Evolutionary conservation across 2,888 invertebrate genomes (phyloP).

Genomic region (Clitarchus hookeri): DNA sequence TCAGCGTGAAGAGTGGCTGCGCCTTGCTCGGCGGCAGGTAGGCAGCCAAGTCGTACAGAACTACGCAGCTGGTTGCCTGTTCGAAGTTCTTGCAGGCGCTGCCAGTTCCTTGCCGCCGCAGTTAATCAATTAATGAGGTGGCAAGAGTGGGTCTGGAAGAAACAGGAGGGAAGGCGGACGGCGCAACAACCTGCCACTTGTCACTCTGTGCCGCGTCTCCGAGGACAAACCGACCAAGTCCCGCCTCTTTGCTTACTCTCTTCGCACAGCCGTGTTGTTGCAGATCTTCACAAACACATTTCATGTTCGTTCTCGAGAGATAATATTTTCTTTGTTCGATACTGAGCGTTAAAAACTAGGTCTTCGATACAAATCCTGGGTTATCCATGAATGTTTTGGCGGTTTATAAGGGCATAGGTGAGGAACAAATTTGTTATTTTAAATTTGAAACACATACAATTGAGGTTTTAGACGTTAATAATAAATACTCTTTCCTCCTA

Average conservation of each 20-base stretch:
- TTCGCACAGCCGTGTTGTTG: neutral
- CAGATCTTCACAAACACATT: no score
- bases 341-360: no score
- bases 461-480: no score
- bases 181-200: slow-evolving; percentile 6
- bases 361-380: no score
- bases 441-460: no score
- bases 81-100: slow-evolving; percentile 4
- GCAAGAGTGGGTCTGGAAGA: neutral
- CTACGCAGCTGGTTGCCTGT: neutral
- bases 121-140: neutral
- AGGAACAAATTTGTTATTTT: no score
- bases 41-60: neutral
- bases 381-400: no score
- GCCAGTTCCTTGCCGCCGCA: neutral
- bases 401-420: no score
- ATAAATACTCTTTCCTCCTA: no score
- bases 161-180: neutral
- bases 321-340: no score
- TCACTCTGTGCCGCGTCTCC: neutral
- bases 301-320: no score
- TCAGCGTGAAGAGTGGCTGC: neutral
- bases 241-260: neutral
- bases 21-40: neutral
- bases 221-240: neutral